A percentile compares a stretch with the other conserved stretches of the same genome.
phyloP scores from a whole-genome alignment of 64 coral and sea anemone genomes.

The Stichodactyla helianthus region DNA sequence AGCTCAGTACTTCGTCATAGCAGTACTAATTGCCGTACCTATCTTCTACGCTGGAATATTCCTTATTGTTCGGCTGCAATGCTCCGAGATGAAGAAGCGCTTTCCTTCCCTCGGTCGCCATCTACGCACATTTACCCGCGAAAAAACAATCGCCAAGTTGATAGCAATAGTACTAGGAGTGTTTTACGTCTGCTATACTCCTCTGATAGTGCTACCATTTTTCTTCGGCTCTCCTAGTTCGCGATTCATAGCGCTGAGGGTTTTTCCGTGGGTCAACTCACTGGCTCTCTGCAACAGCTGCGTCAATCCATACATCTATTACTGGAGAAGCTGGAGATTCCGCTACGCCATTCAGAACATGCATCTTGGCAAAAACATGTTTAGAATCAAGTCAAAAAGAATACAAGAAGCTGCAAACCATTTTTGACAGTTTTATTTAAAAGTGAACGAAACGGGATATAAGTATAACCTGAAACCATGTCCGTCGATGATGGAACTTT shows the following conservation, averaged over 20 bases:
- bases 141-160: constrained; percentile 61
- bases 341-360: constrained; percentile 42
- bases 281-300: constrained; percentile 64
- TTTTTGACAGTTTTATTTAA: not conserved
- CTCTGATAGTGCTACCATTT: constrained; percentile 66
- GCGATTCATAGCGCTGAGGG: constrained; percentile 17
- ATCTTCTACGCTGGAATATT: constrained; percentile 50
- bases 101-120: not conserved
- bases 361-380: constrained; percentile 3
- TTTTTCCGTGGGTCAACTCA: constrained; percentile 79
- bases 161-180: constrained; percentile 68
- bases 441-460: not conserved
- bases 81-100: constrained; percentile 21
- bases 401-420: not conserved
- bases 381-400: constrained; percentile 4
- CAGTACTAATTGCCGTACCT: constrained; percentile 33
- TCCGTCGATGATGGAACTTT: too few species aligned
- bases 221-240: constrained; percentile 14
- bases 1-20: constrained; percentile 70
- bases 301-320: constrained; percentile 82
- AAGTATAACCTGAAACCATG: too few species aligned
- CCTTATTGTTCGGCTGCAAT: constrained; percentile 41
- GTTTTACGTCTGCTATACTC: constrained; percentile 74
- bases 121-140: constrained; percentile 32
- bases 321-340: constrained; percentile 81